These are phyloP conservation scores for Orchesella flavescens DNA, from an alignment of 2,888 invertebrate species.

Conservation along the genomic window DNA sequence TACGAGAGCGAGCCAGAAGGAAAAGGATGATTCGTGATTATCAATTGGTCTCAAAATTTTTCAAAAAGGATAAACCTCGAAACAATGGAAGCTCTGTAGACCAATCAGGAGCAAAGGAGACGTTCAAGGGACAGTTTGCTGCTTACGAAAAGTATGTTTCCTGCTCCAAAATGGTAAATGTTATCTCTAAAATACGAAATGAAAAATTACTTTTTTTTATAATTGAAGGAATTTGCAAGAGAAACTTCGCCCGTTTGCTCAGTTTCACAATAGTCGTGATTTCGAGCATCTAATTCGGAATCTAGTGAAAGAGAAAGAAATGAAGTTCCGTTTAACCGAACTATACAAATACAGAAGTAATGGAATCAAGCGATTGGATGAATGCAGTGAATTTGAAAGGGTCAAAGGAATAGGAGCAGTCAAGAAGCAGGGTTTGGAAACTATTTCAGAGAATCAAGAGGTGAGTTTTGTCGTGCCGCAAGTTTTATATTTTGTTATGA, in stretches of 20 bases:
- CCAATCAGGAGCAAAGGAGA: neutral
- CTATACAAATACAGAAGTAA: constrained; percentile 88
- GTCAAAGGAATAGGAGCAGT: constrained; percentile 40
- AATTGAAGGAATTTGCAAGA: constrained; percentile 84
- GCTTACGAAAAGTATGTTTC: constrained; percentile 68
- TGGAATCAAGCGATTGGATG: constrained; percentile 81
- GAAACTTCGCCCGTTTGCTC: constrained; percentile 87
- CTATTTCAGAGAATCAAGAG: constrained; percentile 45
- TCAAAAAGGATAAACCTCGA: constrained; percentile 73
- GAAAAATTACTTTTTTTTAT: too few species aligned
- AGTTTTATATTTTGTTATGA: neutral
- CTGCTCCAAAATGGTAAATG: neutral
- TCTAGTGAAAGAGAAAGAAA: constrained; percentile 87
- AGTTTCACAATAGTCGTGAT: constrained; percentile 90
- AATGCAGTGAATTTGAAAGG: constrained; percentile 69
- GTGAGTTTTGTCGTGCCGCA: constrained; percentile 19
- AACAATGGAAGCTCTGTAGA: constrained; percentile 30
- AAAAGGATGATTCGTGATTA: constrained; percentile 93
- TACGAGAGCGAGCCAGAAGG: constrained; percentile 89
- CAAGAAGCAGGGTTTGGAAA: constrained; percentile 42
- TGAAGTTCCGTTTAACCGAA: constrained; percentile 88
- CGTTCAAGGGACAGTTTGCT: constrained; percentile 64
- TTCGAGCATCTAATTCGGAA: constrained; percentile 86
- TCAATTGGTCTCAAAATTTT: constrained; percentile 90
- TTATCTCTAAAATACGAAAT: too few species aligned